These are phyloP conservation scores for Parnassius glacialis DNA, from an alignment of 2,888 invertebrate genomes.

Conservation along the genomic window DNA sequence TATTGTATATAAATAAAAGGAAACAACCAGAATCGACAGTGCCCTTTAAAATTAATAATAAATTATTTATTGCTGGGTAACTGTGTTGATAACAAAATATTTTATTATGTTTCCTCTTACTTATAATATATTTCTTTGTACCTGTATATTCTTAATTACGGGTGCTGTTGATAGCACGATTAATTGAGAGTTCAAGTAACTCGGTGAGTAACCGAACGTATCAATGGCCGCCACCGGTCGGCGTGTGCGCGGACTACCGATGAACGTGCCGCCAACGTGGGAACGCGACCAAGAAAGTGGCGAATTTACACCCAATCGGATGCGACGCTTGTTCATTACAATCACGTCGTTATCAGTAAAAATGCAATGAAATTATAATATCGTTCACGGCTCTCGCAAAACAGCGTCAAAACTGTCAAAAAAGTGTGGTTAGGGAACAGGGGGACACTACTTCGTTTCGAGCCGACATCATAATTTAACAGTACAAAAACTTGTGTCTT, in stretches of 20 bases:
- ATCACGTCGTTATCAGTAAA: constrained; percentile 47
- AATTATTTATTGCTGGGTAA: too few relatives aligned
- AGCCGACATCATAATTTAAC: constrained; percentile 74
- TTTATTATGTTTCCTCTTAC: background rate
- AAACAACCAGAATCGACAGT: too few relatives aligned
- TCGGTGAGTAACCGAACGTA: constrained; percentile 27
- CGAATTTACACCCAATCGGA: constrained; percentile 30
- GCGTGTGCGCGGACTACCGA: constrained; percentile 36
- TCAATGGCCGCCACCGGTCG: constrained; percentile 31
- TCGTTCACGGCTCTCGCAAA: constrained; percentile 31
- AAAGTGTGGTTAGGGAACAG: constrained; percentile 34
- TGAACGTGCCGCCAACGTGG: constrained; percentile 34
- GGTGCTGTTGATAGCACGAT: background rate
- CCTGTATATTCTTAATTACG: background rate
- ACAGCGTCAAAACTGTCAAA: constrained; percentile 53
- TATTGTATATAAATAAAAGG: too few relatives aligned
- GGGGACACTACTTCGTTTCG: constrained; percentile 45
- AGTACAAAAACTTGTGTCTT: constrained; percentile 65
- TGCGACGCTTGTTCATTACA: constrained; percentile 34
- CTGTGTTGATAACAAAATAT: background rate
- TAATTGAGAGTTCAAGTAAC: constrained; percentile 12
- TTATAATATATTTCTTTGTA: background rate
- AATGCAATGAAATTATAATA: constrained; percentile 51
- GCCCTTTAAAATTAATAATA: too few relatives aligned
- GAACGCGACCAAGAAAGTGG: constrained; percentile 36